Evolutionary conservation across 2,888 invertebrate species (phyloP).

Genomic region (Agonopterix subpropinquella): DNA sequence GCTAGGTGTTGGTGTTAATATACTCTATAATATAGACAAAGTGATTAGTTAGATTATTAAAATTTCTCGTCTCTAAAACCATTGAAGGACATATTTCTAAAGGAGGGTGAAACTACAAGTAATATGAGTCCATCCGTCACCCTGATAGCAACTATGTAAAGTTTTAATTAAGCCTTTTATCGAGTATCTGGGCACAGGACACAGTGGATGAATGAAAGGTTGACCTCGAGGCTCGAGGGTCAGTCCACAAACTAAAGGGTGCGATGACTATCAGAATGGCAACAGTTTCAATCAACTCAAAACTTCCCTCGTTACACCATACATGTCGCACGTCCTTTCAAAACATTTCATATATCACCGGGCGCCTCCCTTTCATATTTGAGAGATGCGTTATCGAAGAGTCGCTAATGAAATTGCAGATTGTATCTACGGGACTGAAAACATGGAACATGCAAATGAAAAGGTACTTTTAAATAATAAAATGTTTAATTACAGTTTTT

Average conservation of each 20-base stretch:
- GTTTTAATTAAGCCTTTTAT: conserved; percentile 63
- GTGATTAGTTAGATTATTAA: too few relatives aligned
- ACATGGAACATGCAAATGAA: too few relatives aligned
- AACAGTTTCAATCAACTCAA: conserved; percentile 59
- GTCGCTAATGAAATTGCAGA: neutral
- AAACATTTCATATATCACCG: conserved; percentile 35
- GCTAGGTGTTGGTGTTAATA: too few relatives aligned
- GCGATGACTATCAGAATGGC: conserved; percentile 56
- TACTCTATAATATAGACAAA: too few relatives aligned
- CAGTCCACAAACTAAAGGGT: conserved; percentile 47
- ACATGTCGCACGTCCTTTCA: conserved; percentile 45
- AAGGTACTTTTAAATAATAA: too few relatives aligned
- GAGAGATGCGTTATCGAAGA: conserved; percentile 3
- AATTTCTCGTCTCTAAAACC: too few relatives aligned
- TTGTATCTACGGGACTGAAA: neutral
- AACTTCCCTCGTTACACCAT: conserved; percentile 56
- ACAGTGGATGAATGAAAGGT: conserved; percentile 28
- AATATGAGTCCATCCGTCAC: conserved; percentile 26
- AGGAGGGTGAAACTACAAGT: conserved; percentile 12
- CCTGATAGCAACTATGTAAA: conserved; percentile 41
- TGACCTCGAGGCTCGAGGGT: conserved; percentile 38
- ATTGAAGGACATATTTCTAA: neutral
- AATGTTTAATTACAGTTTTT: too few relatives aligned
- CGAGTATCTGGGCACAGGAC: conserved; percentile 34
- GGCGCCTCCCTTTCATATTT: neutral